Evolutionary conservation across 2,113 vertebrate genomes (phyloP).

Genomic region (Barnardius zonarius): DNA sequence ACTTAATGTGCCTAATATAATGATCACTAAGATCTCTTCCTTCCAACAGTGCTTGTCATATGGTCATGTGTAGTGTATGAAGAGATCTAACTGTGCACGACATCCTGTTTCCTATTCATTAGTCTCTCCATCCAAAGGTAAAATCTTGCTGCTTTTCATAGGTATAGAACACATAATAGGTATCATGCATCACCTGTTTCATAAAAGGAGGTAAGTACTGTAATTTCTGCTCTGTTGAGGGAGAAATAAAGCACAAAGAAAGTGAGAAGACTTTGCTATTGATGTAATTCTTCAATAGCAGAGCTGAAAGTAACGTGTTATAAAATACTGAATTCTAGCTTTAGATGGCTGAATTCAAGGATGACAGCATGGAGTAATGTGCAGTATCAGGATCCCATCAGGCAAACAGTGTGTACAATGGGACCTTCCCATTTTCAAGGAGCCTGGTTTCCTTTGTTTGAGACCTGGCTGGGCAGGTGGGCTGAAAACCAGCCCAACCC

Average conservation of each 20-base stretch:
- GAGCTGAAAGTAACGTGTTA: not conserved
- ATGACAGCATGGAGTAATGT: not conserved
- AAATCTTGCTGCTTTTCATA: not conserved
- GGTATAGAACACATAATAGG: not conserved
- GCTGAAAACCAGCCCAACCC: not conserved
- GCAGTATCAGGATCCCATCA: not conserved
- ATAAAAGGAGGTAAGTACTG: not conserved
- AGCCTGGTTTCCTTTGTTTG: not conserved
- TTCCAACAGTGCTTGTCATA: not conserved
- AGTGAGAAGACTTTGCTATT: not conserved
- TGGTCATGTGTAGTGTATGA: not conserved
- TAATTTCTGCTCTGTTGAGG: conserved; percentile 39
- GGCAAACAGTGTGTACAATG: accelerated
- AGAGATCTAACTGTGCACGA: not conserved
- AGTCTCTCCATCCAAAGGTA: not conserved
- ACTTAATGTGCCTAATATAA: not conserved
- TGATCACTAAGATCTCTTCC: not conserved
- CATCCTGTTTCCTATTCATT: not conserved
- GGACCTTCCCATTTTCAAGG: not conserved
- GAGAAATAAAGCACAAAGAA: conserved; percentile 32
- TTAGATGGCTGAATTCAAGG: not conserved
- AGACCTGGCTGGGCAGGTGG: not conserved
- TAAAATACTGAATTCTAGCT: not conserved
- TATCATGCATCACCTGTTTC: conserved; percentile 25
- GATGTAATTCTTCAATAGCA: conserved; percentile 10